Evolutionary conservation across 2,888 invertebrate genomes (phyloP).

Genomic region (Stramonita haemastoma): DNA sequence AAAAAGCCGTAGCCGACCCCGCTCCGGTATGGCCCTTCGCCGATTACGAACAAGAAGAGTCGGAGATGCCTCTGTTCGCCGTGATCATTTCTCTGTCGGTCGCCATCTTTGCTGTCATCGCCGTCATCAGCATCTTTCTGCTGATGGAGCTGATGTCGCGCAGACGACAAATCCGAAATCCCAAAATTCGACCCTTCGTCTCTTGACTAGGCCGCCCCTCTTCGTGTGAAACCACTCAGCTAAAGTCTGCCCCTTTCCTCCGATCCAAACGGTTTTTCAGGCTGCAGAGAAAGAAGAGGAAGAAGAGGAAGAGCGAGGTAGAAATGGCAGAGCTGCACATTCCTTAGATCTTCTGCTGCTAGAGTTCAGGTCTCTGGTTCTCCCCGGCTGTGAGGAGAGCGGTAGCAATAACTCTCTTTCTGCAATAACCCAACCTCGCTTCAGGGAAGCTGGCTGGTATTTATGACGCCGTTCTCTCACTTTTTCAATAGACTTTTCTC

Average conservation of each 20-base stretch:
- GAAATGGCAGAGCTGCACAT: slow-evolving; percentile 26
- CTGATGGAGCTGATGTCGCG: slow-evolving; percentile 53
- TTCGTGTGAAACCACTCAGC: slow-evolving; percentile 14
- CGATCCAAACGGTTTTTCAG: neutral
- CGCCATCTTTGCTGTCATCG: slow-evolving; percentile 56
- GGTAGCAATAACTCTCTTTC: neutral
- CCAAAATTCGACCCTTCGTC: slow-evolving; percentile 59
- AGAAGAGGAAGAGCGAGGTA: neutral
- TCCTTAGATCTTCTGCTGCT: neutral
- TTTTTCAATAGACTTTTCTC: no score
- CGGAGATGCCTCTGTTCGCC: slow-evolving; percentile 53
- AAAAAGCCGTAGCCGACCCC: slow-evolving; percentile 18
- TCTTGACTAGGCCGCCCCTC: slow-evolving; percentile 50
- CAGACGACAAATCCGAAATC: slow-evolving; percentile 53
- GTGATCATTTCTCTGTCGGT: slow-evolving; percentile 59
- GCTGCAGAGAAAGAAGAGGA: slow-evolving; percentile 6
- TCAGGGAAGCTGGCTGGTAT: no score
- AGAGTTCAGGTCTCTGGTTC: neutral
- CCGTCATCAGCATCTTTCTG: slow-evolving; percentile 54
- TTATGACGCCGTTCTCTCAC: no score
- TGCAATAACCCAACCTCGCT: neutral
- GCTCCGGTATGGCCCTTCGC: slow-evolving; percentile 24
- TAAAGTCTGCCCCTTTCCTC: neutral
- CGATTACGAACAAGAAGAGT: slow-evolving; percentile 47
- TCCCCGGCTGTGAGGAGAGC: neutral